phyloP scores from a whole-genome alignment of 1,140 invertebrate species.

The Calliopsis andreniformis region DNA sequence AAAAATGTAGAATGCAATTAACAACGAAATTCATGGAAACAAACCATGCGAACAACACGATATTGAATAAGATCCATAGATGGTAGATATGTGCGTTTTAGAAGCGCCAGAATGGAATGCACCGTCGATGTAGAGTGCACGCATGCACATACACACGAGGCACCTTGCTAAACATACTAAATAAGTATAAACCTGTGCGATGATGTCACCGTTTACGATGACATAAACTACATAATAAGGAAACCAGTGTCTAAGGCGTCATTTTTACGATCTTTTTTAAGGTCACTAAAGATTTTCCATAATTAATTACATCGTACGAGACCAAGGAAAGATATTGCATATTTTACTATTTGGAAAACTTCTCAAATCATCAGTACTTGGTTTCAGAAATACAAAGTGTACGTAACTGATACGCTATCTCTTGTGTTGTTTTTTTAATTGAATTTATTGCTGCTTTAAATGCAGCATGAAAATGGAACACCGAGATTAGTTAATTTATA shows the following conservation, averaged over 20 bases:
- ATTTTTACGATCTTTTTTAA: not conserved
- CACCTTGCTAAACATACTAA: slow-evolving; percentile 16
- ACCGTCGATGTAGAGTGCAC: not conserved
- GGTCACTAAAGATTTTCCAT: not conserved
- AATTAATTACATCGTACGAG: not conserved
- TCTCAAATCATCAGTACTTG: too few relatives aligned
- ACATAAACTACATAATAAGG: slow-evolving; percentile 18
- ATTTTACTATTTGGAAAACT: too few relatives aligned
- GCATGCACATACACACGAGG: not conserved
- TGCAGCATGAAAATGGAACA: too few relatives aligned
- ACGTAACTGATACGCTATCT: too few relatives aligned
- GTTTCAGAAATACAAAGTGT: too few relatives aligned
- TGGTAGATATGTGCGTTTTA: not conserved
- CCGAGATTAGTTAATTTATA: too few relatives aligned
- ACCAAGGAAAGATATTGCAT: too few relatives aligned
- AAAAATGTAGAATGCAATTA: too few relatives aligned
- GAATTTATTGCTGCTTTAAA: too few relatives aligned
- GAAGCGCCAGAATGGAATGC: slow-evolving; percentile 8
- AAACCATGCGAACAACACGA: not conserved
- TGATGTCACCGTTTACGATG: slow-evolving; percentile 26
- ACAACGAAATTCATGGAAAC: not conserved
- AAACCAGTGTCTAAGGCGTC: not conserved
- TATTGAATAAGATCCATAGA: not conserved
- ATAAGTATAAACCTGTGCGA: slow-evolving; percentile 23
- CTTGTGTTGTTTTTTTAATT: not conserved